Percentiles rank a stretch among this genome's conserved stretches.
These are phyloP conservation scores for Catharus minimus DNA, from an alignment of 2,113 vertebrate species.

Conservation along the genomic window DNA sequence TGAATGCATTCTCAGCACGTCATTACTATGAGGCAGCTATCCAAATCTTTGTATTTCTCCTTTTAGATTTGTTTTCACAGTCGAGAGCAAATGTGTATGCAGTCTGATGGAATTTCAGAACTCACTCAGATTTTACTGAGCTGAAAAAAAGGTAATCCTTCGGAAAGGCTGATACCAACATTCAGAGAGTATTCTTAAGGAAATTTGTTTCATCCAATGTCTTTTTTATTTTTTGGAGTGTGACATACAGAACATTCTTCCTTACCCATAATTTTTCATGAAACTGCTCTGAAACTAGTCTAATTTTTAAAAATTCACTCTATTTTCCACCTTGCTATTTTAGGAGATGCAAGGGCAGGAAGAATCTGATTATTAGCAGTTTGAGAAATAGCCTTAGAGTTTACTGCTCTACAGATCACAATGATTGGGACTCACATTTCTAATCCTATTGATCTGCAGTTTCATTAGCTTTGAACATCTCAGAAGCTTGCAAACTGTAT, in stretches of 20 bases:
- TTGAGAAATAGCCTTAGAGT: not conserved
- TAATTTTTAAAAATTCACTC: not conserved
- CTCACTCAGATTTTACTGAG: not conserved
- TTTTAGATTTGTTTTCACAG: not conserved
- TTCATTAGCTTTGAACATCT: conserved; percentile 11
- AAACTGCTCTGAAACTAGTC: not conserved
- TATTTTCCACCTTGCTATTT: not conserved
- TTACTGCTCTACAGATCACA: not conserved
- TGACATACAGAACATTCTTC: not conserved
- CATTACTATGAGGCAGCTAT: not conserved
- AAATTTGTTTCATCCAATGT: not conserved
- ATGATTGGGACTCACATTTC: not conserved
- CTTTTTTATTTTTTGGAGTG: not conserved
- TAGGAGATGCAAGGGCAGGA: not conserved
- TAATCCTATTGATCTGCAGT: conserved; percentile 15
- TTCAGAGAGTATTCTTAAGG: not conserved
- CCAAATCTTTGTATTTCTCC: not conserved
- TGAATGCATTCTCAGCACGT: not conserved
- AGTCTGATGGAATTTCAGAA: not conserved
- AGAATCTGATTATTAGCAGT: not conserved
- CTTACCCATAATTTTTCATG: not conserved
- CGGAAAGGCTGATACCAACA: not conserved
- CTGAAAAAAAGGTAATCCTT: not conserved
- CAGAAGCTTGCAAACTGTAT: not conserved
- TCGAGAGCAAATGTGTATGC: not conserved